Conservation (phyloP, 1,140 invertebrate genomes). For the Lepidurus packardi region DNA sequence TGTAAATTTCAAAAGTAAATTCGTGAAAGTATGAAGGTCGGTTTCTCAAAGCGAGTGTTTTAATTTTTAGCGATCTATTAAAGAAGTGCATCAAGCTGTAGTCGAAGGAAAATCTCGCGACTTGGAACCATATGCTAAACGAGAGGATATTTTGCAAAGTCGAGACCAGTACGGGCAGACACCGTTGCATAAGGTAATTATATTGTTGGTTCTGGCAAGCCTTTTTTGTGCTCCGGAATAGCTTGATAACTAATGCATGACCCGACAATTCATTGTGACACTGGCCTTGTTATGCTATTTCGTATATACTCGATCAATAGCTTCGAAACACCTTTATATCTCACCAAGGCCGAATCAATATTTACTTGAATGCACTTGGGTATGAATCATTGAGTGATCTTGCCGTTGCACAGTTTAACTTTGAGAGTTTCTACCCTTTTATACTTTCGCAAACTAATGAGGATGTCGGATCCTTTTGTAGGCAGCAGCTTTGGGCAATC, state of each 20-base stretch:
- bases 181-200: conserved; percentile 68
- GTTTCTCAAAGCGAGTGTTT: conserved; percentile 14
- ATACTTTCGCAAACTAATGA: conserved; percentile 15
- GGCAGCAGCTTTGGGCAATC: conserved; percentile 71
- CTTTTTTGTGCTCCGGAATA: neutral
- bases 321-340: neutral
- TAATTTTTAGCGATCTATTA: conserved; percentile 26
- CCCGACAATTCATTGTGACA: neutral
- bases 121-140: conserved; percentile 31
- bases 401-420: neutral
- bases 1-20: neutral
- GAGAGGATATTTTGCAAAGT: conserved; percentile 59
- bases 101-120: conserved; percentile 36
- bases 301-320: neutral
- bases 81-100: conserved; percentile 34
- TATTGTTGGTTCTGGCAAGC: neutral
- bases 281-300: neutral
- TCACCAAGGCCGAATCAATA: neutral
- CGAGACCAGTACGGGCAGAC: conserved; percentile 74
- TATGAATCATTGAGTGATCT: neutral
- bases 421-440: neutral
- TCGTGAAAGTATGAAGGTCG: neutral
- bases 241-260: neutral
- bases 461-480: conserved; percentile 44
- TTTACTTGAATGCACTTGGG: neutral